Evolutionary conservation across 2,888 invertebrate genomes (phyloP).

Genomic region (Drosophila kambysellisi): DNA sequence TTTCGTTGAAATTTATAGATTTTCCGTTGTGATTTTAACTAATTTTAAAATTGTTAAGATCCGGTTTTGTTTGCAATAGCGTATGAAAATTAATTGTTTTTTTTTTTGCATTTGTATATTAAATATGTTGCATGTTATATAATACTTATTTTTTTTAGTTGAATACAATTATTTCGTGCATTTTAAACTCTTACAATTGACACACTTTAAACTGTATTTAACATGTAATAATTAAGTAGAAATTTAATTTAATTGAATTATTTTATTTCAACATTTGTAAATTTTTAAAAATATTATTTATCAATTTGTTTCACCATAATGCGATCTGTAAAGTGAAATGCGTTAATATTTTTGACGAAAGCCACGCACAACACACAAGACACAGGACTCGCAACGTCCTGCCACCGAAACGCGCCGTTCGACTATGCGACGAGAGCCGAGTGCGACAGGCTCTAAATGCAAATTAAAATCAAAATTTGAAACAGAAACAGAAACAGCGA

Average conservation of each 20-base stretch:
- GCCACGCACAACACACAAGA: conserved; percentile 39
- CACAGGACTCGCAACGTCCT: conserved; percentile 74
- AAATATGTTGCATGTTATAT: neutral
- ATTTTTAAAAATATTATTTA: neutral
- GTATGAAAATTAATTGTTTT: neutral
- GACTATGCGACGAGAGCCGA: conserved; percentile 74
- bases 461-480: conserved; percentile 77
- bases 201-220: neutral
- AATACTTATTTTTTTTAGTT: neutral
- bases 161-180: neutral
- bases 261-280: neutral
- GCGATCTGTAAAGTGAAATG: conserved; percentile 1
- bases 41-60: neutral
- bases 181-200: neutral
- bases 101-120: neutral
- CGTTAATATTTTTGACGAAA: conserved; percentile 10
- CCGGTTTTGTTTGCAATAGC: no score
- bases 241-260: neutral
- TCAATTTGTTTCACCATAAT: conserved; percentile 7
- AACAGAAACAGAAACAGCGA: conserved; percentile 49
- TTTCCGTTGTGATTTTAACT: neutral
- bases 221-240: neutral
- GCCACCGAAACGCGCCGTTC: conserved; percentile 70
- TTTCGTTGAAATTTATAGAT: neutral
- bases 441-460: conserved; percentile 70